phyloP scores from a whole-genome alignment of 2,888 invertebrate genomes.

The Dryomyza anilis region DNA sequence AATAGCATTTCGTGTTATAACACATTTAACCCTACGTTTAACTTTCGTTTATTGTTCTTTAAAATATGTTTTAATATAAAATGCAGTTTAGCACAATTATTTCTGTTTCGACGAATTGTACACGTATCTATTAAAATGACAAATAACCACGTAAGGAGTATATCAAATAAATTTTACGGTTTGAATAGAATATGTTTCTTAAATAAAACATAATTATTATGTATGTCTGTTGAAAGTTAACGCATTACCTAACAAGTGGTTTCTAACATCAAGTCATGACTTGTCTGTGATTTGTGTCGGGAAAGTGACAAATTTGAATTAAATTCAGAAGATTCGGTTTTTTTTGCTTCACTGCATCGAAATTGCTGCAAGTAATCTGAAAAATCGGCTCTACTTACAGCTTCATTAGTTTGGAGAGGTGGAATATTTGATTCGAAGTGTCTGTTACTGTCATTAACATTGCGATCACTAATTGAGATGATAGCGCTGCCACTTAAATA shows the following conservation, averaged over 20 bases:
- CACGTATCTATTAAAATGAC: no score
- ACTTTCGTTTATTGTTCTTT: no score
- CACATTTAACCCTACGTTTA: no score
- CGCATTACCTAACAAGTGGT: constrained; percentile 54
- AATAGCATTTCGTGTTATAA: no score
- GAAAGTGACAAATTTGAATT: constrained; percentile 9
- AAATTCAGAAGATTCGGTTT: constrained; percentile 32
- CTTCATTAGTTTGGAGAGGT: constrained; percentile 4
- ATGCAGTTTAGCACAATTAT: no score
- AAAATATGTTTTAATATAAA: no score
- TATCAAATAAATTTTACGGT: no score
- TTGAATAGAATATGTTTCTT: no score
- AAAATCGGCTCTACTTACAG: constrained; percentile 38
- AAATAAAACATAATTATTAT: no score
- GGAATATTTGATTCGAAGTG: constrained; percentile 18
- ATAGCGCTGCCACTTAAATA: constrained; percentile 32
- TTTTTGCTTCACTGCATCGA: constrained; percentile 44
- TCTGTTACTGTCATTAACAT: constrained; percentile 31
- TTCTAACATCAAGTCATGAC: constrained; percentile 55
- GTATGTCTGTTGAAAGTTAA: no score
- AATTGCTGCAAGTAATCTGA: constrained; percentile 46
- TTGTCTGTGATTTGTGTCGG: constrained; percentile 39
- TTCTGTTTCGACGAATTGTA: no score
- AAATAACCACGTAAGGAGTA: no score
- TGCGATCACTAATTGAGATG: constrained; percentile 39